phyloP scores from a whole-genome alignment of 2,888 invertebrate genomes.

The Habrosyne pyritoides region DNA sequence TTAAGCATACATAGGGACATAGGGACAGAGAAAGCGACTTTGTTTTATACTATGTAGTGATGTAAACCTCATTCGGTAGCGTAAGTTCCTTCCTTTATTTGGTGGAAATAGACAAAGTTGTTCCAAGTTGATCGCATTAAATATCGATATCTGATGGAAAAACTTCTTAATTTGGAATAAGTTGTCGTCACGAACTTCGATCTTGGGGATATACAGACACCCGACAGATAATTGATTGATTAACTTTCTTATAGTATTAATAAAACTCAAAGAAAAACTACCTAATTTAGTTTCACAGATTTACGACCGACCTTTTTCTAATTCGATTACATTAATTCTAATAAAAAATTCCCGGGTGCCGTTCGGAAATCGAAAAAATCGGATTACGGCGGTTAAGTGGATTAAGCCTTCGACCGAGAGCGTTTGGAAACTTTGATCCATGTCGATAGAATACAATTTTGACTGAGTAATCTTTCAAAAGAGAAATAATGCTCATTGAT shows the following conservation, averaged over 20 bases:
- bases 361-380: neutral
- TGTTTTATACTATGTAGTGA: too few relatives aligned
- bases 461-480: neutral
- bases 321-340: neutral
- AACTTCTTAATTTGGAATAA: neutral
- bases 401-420: neutral
- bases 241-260: too few relatives aligned
- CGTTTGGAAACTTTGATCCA: neutral
- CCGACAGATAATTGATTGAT: too few relatives aligned
- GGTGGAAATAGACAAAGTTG: neutral
- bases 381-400: neutral
- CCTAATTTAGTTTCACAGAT: neutral
- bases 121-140: too few relatives aligned
- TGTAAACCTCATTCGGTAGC: neutral
- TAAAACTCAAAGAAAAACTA: too few relatives aligned
- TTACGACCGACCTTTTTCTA: neutral
- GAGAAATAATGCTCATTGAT: neutral
- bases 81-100: too few relatives aligned
- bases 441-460: neutral
- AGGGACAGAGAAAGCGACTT: too few relatives aligned
- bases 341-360: neutral
- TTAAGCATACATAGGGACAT: too few relatives aligned
- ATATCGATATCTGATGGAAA: neutral
- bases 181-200: neutral
- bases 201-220: neutral